Base-by-base conservation (phyloP, 2,888 invertebrate genomes). In the Lepidochitona cinerea region DNA sequence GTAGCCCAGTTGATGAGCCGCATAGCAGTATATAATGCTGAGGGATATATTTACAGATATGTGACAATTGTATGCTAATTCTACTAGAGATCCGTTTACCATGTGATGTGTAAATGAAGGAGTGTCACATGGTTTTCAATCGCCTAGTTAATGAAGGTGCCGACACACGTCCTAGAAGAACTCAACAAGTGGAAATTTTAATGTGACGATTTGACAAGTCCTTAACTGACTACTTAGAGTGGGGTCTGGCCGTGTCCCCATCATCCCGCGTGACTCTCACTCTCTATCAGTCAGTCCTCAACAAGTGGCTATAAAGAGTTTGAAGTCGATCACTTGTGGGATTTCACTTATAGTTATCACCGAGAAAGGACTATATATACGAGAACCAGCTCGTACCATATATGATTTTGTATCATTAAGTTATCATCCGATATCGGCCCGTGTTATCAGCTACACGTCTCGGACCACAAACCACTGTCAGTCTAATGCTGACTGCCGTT, bases 101-200 rank as follows among this genome's bases (percentile, higher is more conserved):
- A 59, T 59, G 23, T 29, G 59, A 59, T 59, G 29, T 26, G 18
- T 18, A 1, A 32, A 32, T 59, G 32, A 59, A 59, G 59, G 23
- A 23, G 1, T 23, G 59, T 59, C 59, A 59, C 59, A 26, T 59
- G 59, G 14, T 59, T 32, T 14, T 23, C 29, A 32, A 59, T 12
- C 32, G 14, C 32, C n/a, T 12, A 23, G 23, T 26, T 59, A 59
- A 59, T 59, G 32, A 59, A 32, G 26, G 59, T 59, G 59, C 59
- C 32, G 26, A 59, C 59, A 26, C 59, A 59, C 59, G 32, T 59
- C 14, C 59, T 59, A 29, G 29, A 23, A 59, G 29, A 29, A 14
- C 26, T 23, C 32, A 18, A 59, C 59, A 59, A 59, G 59, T 59
- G 59, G 59, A 59, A 59, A 59, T 18, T 59, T 59, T 59, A 59